Percentiles rank a stretch among this genome's conserved stretches.
phyloP scores from a whole-genome alignment of 2,113 vertebrate genomes.

The Lampris megalopsis region DNA sequence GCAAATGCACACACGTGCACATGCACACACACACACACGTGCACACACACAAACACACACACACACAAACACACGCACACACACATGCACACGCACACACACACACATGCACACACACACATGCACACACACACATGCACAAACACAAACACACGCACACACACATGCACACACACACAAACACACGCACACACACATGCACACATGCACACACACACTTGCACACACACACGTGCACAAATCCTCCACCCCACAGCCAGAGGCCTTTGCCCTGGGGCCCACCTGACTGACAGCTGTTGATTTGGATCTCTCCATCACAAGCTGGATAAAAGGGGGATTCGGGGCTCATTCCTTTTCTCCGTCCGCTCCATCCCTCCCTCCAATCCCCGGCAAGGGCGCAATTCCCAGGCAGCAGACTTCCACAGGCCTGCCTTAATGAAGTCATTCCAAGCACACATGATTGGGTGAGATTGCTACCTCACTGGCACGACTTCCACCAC shows the following conservation, averaged over 20 bases:
- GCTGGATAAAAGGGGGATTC: slow-evolving; percentile 74
- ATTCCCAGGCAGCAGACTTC: slow-evolving; percentile 68
- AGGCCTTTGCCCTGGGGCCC: slow-evolving; percentile 68
- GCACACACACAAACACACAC: too few relatives aligned
- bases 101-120: too few relatives aligned
- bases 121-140: too few relatives aligned
- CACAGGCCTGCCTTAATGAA: slow-evolving; percentile 71
- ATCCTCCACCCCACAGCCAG: slow-evolving; percentile 18
- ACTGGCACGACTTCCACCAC: not conserved
- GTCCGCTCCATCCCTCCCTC: slow-evolving; percentile 30
- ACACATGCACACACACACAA: too few relatives aligned
- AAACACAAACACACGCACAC: too few relatives aligned
- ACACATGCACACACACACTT: too few relatives aligned
- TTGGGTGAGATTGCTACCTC: slow-evolving; percentile 71
- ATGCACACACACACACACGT: too few relatives aligned
- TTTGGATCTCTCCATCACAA: slow-evolving; percentile 76
- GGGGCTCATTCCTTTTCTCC: slow-evolving; percentile 60
- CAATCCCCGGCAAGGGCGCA: slow-evolving; percentile 48
- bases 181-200: too few relatives aligned
- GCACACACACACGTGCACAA: not conserved
- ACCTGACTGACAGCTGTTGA: slow-evolving; percentile 78
- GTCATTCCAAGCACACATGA: slow-evolving; percentile 76
- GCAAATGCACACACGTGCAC: too few relatives aligned
- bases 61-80: too few relatives aligned
- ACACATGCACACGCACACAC: too few relatives aligned